phyloP scores from a whole-genome alignment of 1,140 invertebrate genomes.

The Polyergus mexicanus region DNA sequence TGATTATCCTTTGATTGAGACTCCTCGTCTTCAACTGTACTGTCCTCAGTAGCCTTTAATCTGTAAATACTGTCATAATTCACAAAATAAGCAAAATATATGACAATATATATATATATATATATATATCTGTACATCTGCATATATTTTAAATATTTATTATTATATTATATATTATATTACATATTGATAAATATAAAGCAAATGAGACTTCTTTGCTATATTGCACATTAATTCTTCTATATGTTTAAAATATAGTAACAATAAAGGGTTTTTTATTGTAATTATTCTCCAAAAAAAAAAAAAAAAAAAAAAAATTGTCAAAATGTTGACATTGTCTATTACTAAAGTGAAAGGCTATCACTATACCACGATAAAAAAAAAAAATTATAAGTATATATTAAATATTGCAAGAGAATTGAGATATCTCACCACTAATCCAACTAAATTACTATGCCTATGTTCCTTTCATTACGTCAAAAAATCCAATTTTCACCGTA shows the following conservation, averaged over 20 bases:
- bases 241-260: slow-evolving; percentile 16
- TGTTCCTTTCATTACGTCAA: not conserved
- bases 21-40: slow-evolving; percentile 87
- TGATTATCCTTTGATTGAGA: slow-evolving; percentile 83
- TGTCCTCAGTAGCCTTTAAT: slow-evolving; percentile 88
- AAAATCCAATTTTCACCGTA: not conserved
- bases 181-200: not conserved
- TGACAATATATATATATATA: not conserved
- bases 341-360: not conserved
- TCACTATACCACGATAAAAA: not conserved
- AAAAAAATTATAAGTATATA: not conserved
- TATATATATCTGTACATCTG: not conserved
- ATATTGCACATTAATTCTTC: not conserved
- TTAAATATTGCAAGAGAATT: not conserved
- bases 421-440: not conserved
- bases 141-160: not conserved
- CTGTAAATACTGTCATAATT: slow-evolving; percentile 81
- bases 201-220: not conserved
- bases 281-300: not conserved
- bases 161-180: not conserved
- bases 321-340: not conserved
- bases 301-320: not conserved
- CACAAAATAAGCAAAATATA: not conserved
- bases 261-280: slow-evolving; percentile 33
- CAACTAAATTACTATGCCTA: too few species aligned